Evolutionary conservation across 92 coral and sea anemone species (phyloP), one percentile per base, ranked within the genome.

Genomic region (Diadumene lineata): DNA sequence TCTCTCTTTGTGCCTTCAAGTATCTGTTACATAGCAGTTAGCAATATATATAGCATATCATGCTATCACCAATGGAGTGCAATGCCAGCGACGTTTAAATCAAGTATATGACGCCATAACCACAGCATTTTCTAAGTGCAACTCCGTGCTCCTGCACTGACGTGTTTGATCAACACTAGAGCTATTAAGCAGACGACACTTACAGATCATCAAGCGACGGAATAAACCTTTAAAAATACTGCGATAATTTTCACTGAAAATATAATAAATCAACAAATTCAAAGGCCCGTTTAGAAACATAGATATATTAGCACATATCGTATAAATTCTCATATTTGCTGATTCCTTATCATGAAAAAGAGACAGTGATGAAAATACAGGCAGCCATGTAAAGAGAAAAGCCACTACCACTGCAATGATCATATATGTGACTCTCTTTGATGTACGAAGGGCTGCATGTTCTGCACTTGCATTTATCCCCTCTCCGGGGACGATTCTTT

Each of bases 401-500:
- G 64, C 34, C 21, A 66, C n/a, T 0, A 67, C 18, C 28, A 66
- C 81, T 4, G 73, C 11, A 7, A 66, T 23, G 50, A 77, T 51
- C 74, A 67, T 77, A n/a, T 50, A 25, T 1, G 65, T 77, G 61
- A 77, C 56, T 66, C 56, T 77, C 25, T 72, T 56, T 8, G 74
- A 57, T 33, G 48, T 31, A 4, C 11, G 65, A 13, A 61, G 68
- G 26, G 66, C 81, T 11, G 74, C 62, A 72, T 31, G 66, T 53
- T 53, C n/a, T 53, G 21, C 58, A 53, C 18, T 21, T 53, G 58
- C 3, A 4, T 3, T n/a, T n/a, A 11, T 4, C 16, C 6, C 2
- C 44, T 77, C 74, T 1, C 81, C 81, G 28, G 81, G 81, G 8
- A 77, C 46, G 2, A 43, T 34, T 27, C 81, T 77, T 32, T 43